Conservation (phyloP, 2,797 vertebrate genomes). For the Chiloscyllium punctatum region DNA sequence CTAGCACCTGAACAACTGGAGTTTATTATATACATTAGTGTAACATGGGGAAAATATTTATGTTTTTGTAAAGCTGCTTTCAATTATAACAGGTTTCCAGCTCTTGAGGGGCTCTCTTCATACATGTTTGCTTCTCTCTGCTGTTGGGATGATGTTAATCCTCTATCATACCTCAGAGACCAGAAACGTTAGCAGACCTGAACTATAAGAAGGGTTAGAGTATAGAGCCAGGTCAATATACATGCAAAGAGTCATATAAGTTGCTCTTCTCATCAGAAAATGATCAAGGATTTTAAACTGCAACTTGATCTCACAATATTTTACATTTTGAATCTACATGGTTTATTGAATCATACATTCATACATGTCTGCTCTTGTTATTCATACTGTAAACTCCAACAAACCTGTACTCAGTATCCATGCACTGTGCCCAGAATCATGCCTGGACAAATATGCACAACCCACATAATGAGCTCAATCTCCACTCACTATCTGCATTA, state of each 20-base stretch:
- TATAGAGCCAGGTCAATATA: neutral
- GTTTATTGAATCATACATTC: neutral
- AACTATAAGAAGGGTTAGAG: neutral
- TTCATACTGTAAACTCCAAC: neutral
- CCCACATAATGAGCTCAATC: neutral
- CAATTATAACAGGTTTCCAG: neutral
- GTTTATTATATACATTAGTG: neutral
- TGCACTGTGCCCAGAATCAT: neutral
- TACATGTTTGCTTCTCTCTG: slow-evolving; percentile 12
- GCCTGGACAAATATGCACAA: neutral
- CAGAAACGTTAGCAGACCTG: slow-evolving; percentile 32
- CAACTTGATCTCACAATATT: neutral
- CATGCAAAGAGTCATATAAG: neutral
- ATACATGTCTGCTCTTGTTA: neutral
- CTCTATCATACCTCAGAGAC: slow-evolving; percentile 27
- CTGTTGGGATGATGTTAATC: slow-evolving; percentile 27
- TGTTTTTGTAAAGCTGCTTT: slow-evolving; percentile 25
- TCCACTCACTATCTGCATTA: neutral
- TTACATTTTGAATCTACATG: neutral
- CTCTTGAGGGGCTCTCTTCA: neutral
- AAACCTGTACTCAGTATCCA: neutral
- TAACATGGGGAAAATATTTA: neutral
- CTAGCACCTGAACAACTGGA: neutral
- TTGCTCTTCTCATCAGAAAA: neutral
- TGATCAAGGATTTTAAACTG: neutral